Evolutionary conservation across 2,113 vertebrate species (phyloP).

Genomic region (Bos taurus): DNA sequence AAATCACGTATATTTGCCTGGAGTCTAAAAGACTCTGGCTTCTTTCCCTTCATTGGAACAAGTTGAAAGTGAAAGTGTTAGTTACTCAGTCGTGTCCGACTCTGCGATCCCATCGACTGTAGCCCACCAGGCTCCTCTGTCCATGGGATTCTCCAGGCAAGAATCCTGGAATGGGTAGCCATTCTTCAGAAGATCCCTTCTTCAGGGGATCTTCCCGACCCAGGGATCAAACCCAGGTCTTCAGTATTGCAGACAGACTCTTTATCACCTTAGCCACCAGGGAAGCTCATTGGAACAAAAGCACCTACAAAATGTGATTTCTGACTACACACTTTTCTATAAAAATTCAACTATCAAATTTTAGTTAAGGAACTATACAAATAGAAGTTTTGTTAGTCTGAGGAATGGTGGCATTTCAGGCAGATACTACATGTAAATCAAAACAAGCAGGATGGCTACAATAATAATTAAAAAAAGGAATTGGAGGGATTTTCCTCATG

Average conservation of each 20-base stretch:
- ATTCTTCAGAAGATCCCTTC: neutral
- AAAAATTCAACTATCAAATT: constrained; percentile 9
- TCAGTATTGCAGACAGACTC: neutral
- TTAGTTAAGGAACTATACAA: neutral
- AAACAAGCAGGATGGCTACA: neutral
- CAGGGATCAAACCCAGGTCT: neutral
- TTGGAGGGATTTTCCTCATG: neutral
- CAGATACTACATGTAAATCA: neutral
- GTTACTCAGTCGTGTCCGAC: neutral
- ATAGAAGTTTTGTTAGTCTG: neutral
- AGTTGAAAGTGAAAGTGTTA: neutral
- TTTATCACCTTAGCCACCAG: neutral
- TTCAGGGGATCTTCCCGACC: neutral
- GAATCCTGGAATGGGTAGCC: neutral
- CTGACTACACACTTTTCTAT: neutral
- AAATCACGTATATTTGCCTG: neutral
- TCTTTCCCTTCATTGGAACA: constrained; percentile 10
- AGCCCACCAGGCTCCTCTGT: neutral
- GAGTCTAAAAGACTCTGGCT: neutral
- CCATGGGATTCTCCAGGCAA: neutral
- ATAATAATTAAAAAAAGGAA: neutral
- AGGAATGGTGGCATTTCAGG: constrained; percentile 2
- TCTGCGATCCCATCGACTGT: neutral
- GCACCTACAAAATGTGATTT: neutral
- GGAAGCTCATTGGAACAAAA: neutral